Conservation (phyloP, 2,797 vertebrate genomes). For the Austrolebias charrua region DNA sequence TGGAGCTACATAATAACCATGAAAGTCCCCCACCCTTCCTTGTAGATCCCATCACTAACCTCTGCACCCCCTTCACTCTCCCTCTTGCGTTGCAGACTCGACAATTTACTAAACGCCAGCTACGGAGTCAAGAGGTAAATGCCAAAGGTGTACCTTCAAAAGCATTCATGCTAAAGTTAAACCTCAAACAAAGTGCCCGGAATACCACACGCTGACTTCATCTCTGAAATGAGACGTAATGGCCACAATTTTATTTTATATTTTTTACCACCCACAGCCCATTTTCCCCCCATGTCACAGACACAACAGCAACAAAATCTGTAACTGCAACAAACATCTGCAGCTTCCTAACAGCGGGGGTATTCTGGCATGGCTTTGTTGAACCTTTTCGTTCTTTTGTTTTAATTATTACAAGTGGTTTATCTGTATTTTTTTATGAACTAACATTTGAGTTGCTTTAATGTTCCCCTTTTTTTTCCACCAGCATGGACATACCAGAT, state of each 20-base stretch:
- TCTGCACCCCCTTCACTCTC: slow-evolving; percentile 86
- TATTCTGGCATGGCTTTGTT: slow-evolving; percentile 88
- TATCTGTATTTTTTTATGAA: slow-evolving; percentile 81
- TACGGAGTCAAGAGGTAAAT: slow-evolving; percentile 99
- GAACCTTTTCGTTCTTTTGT: slow-evolving; percentile 79
- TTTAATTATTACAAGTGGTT: slow-evolving; percentile 77
- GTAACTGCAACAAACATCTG: slow-evolving; percentile 44
- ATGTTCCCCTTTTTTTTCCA: slow-evolving; percentile 81
- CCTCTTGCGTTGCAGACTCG: slow-evolving; percentile 92
- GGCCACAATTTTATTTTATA: slow-evolving; percentile 39
- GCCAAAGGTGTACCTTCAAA: slow-evolving; percentile 83
- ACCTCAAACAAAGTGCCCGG: slow-evolving; percentile 83
- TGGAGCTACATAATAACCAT: slow-evolving; percentile 77
- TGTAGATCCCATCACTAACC: slow-evolving; percentile 84
- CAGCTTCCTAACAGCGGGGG: slow-evolving; percentile 76
- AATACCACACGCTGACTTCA: slow-evolving; percentile 83
- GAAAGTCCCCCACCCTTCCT: slow-evolving; percentile 75
- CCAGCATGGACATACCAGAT: slow-evolving; percentile 89
- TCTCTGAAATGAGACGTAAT: slow-evolving; percentile 62
- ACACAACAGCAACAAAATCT: slow-evolving; percentile 46
- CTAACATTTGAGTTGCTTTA: slow-evolving; percentile 88
- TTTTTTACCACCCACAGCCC: slow-evolving; percentile 50
- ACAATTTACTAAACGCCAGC: slow-evolving; percentile 99
- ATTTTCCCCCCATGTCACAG: slow-evolving; percentile 48
- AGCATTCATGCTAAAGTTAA: slow-evolving; percentile 83